Evolutionary conservation across 2,113 vertebrate species (phyloP), one percentile per base, ranked within the genome.

Genomic region (Otis tarda): DNA sequence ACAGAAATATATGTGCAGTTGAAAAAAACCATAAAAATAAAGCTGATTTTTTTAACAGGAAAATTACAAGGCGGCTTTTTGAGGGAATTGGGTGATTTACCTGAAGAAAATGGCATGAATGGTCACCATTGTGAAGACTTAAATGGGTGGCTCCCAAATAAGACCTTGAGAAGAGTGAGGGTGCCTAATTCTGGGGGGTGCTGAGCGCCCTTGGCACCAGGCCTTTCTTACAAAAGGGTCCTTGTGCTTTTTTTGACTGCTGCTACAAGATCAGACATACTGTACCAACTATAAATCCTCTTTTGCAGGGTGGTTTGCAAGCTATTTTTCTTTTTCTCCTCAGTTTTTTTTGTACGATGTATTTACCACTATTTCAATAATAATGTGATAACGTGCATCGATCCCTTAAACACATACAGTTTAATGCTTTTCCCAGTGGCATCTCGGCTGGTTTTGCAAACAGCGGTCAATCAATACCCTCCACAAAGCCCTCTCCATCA

Each of bases 1-100:
- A 91, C 57, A 33, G 76, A 75, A 83, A 74, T 47, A 82, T 83
- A 94, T 1, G 4, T 61, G 35, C 88, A 53, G 83, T 56, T 77
- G 65, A 94, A 64, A 55, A 91, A 89, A 91, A 74, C 21, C 23
- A 87, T 75, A 91, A 91, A 96, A 97, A 90, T 92, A 90, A 93
- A 92, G 67, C 50, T 89, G 41, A 85, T 95, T 92, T 95, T 41
- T 76, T 59, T 91, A 95, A 86, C 22, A 82, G 90, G 71, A 80
- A 89, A 87, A 94, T 94, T 55, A 96, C 53, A 94, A 90, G 84
- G 68, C 53, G 93, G 27, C 25, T 86, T 89, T 92, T 85, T 86
- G 60, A 95, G 86, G 63, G 52, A 92, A 94, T 73, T 67, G 30
- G 45, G 45, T 93, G 73, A 94, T 80, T 96, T 90, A 90, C 47